These are phyloP conservation scores for Sminthurides aquaticus DNA, from an alignment of 2,888 invertebrate species.

Conservation along the genomic window DNA sequence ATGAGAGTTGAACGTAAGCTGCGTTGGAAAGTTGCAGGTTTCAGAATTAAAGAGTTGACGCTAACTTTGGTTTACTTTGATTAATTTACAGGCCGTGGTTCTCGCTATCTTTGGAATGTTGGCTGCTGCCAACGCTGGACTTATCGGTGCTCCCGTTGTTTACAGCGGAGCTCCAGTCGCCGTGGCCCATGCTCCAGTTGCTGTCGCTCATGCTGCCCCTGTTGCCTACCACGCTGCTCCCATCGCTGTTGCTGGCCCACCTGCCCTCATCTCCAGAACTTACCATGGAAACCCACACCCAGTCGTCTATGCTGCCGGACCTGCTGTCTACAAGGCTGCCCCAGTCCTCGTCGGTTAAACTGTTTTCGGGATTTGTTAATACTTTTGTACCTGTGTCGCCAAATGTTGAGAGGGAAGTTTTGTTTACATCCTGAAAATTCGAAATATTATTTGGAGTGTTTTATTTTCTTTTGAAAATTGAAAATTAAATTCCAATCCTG, in stretches of 20 bases:
- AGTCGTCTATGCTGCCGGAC: not conserved
- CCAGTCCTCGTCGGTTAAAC: not conserved
- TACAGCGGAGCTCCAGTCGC: slow-evolving; percentile 8
- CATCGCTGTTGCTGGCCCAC: not conserved
- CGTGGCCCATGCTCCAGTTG: not conserved
- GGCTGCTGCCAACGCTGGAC: slow-evolving; percentile 18
- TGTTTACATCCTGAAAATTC: no score
- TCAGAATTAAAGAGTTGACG: no score
- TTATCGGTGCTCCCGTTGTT: slow-evolving; percentile 1
- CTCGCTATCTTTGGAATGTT: slow-evolving; percentile 5
- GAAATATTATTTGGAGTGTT: no score
- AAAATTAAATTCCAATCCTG: no score
- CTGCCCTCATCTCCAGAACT: not conserved
- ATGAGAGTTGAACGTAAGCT: no score
- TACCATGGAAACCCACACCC: not conserved
- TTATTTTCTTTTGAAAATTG: no score
- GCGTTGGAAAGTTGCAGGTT: no score
- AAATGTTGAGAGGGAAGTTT: no score
- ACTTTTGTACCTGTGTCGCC: not conserved
- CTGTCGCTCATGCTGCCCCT: slow-evolving; percentile 1
- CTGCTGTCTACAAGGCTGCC: not conserved
- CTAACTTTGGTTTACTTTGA: no score
- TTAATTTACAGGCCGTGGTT: slow-evolving; percentile 3
- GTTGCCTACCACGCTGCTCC: slow-evolving; percentile 13
- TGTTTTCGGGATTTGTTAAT: not conserved